Base-by-base conservation (phyloP, 2,888 invertebrate genomes). In the Andrena hattorfiana region DNA sequence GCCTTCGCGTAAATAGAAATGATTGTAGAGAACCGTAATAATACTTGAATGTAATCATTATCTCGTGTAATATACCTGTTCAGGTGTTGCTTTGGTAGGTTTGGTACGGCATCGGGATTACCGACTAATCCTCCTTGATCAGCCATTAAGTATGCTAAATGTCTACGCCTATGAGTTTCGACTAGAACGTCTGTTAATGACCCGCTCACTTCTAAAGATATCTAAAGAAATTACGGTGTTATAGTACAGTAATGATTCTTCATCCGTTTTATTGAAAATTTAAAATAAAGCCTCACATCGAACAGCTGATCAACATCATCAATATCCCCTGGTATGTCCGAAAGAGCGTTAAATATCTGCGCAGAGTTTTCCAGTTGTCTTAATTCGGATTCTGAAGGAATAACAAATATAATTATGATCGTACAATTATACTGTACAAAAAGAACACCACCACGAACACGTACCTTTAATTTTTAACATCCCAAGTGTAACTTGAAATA, bases 291-390 rank as follows among this genome's bases (percentile, higher is more conserved):
- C 69, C 56, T 94, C 89, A 97, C 97, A 94, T 97, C 96, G 88
- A 99, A 96, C 42, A 99, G 95, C 84, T 97, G 96, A 90, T 98
- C 98, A 68, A 99, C 98, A 95, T 99, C 98, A 92, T 98, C 97
- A 80, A 99, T 97, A 94, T 97, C 97, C 20, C 98, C 98, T 56
- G 99, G 99, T 92, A 99, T 98, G 93, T 99, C 98, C 23, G 99
- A 99, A 2, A 99, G 95, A 2, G 98, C 98, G 94, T 99, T 99
- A 94, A 99, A 99, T 92, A 99, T 99, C 95, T 99, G 98, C 13
- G 99, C 99, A 0, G 99, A 99, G 94, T 99, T 99, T 91, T 99
- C 98, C 87, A 98, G 95, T 87, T 96, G 96, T 89, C 97, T 97
- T 75, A 99, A 95, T 92, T 98, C 97, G 8, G 96, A 95, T 92